Evolutionary conservation across 2,113 vertebrate genomes (phyloP).

Genomic region (Panthera uncia): DNA sequence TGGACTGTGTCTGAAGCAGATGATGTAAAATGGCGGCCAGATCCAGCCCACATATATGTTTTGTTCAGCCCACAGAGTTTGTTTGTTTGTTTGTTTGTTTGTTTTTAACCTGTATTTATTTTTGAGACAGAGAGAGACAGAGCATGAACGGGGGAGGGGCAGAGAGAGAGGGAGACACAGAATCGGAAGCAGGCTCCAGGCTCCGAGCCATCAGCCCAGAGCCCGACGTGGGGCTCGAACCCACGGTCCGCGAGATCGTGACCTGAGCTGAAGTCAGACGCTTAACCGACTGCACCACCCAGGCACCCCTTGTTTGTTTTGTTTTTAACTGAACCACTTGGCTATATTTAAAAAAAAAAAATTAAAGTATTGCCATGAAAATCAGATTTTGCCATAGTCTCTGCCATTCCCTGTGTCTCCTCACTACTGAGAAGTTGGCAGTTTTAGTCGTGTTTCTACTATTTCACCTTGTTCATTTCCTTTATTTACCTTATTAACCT

Average conservation of each 20-base stretch:
- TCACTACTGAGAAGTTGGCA: not conserved
- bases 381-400: not conserved
- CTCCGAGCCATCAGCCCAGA: too few relatives aligned
- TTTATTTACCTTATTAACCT: not conserved
- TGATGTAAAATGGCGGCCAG: not conserved
- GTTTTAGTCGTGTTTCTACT: not conserved
- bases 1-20: not conserved
- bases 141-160: too few relatives aligned
- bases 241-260: rapidly evolving
- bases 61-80: not conserved
- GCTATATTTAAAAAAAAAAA: not conserved
- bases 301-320: too few relatives aligned
- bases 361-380: not conserved
- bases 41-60: not conserved
- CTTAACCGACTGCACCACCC: too few relatives aligned
- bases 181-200: too few relatives aligned
- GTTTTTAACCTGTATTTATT: too few relatives aligned
- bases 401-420: not conserved
- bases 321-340: not conserved
- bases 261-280: too few relatives aligned
- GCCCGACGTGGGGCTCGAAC: too few relatives aligned
- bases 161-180: too few relatives aligned
- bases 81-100: not conserved
- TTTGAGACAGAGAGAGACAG: too few relatives aligned
- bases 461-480: not conserved